Evolutionary conservation across 2,113 vertebrate genomes (phyloP).

Genomic region (Regulus satrapa): DNA sequence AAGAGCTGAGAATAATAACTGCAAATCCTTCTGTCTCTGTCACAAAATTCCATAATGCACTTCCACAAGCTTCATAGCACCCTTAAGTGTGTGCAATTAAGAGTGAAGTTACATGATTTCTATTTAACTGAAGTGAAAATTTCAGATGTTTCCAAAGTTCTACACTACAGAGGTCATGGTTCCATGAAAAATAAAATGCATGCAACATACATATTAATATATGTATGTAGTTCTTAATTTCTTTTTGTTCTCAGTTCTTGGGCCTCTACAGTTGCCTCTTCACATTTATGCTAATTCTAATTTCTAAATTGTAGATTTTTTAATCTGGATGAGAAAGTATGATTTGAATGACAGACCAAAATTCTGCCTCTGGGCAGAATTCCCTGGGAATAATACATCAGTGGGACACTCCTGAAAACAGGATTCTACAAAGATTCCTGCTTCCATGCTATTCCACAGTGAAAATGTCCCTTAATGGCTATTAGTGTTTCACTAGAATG

Average conservation of each 20-base stretch:
- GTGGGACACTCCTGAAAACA: neutral
- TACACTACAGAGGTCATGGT: neutral
- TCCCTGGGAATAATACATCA: neutral
- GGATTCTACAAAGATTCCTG: neutral
- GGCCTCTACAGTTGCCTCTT: neutral
- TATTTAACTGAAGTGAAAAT: neutral
- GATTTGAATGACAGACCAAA: neutral
- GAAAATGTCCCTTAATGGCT: neutral
- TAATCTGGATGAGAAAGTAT: neutral
- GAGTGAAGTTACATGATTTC: neutral
- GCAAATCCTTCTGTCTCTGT: neutral
- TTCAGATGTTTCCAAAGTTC: neutral
- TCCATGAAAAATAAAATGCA: neutral
- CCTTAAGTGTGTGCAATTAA: neutral
- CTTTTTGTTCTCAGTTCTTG: neutral
- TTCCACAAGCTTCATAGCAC: neutral
- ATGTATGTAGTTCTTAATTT: neutral
- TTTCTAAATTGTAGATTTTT: neutral
- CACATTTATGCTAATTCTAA: neutral
- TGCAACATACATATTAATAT: neutral
- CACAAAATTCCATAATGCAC: neutral
- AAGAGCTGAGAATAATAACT: neutral
- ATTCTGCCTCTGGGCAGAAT: neutral
- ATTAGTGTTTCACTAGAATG: neutral
- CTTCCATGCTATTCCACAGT: neutral